A percentile compares a stretch with the other conserved stretches of the same genome.
Evolutionary conservation across 92 coral and sea anemone genomes (phyloP).

Genomic region (Palythoa heliodiscus): DNA sequence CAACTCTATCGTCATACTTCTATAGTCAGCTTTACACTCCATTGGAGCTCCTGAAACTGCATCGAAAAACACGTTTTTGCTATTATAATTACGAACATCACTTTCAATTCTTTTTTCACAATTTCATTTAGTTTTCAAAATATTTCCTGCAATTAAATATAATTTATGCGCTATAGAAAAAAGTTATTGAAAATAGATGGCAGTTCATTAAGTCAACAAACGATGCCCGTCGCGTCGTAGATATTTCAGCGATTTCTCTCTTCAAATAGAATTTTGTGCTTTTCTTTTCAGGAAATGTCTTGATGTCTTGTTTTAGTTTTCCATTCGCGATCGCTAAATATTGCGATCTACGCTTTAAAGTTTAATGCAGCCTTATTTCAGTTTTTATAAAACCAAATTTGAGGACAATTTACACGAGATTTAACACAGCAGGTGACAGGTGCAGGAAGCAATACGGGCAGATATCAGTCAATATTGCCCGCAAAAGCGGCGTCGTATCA

Average conservation of each 20-base stretch:
- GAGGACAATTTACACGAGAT: background rate
- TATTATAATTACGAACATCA: slow-evolving; percentile 12
- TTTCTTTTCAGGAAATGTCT: background rate
- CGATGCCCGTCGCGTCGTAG: background rate
- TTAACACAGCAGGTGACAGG: background rate
- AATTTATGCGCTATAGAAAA: slow-evolving; percentile 2
- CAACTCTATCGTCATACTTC: too few species aligned
- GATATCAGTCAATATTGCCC: background rate
- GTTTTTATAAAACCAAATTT: background rate
- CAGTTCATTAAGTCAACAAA: background rate
- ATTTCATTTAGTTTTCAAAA: background rate
- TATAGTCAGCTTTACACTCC: too few species aligned
- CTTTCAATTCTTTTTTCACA: background rate
- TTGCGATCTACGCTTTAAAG: background rate
- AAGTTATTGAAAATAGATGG: background rate
- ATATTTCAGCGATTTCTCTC: background rate
- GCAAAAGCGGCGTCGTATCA: background rate
- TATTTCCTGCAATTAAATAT: background rate
- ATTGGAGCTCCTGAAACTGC: background rate
- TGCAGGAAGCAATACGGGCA: background rate
- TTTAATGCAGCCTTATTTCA: background rate
- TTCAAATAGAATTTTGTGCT: background rate
- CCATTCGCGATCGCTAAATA: background rate
- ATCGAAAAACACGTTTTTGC: background rate
- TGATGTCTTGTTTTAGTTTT: background rate